phyloP scores from a whole-genome alignment of 2,113 vertebrate genomes.

The Copsychus sechellarum region DNA sequence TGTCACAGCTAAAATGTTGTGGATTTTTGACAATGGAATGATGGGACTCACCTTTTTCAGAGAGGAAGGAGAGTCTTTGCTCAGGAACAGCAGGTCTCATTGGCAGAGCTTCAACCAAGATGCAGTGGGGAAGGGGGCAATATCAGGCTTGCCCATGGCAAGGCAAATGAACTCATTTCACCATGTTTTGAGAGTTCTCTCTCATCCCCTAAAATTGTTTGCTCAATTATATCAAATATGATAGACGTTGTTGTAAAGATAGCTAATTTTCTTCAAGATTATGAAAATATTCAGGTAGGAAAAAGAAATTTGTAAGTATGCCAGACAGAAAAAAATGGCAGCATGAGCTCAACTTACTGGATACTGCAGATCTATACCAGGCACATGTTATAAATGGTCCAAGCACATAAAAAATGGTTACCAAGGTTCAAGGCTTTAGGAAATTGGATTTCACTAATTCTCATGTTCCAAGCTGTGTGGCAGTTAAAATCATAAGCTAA shows the following conservation, averaged over 20 bases:
- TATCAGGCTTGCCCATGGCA: background rate
- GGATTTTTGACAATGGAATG: background rate
- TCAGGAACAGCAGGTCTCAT: accelerated
- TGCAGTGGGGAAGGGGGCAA: no score
- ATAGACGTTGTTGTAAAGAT: background rate
- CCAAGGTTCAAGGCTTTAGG: background rate
- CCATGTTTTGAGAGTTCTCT: background rate
- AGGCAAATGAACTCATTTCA: background rate
- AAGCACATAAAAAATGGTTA: background rate
- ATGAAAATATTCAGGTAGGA: background rate
- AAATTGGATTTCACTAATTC: background rate
- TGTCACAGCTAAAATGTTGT: background rate
- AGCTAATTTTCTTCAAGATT: background rate
- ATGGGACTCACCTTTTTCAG: background rate
- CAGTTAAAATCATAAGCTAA: background rate
- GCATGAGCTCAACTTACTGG: background rate
- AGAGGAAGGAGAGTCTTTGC: background rate
- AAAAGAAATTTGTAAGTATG: background rate
- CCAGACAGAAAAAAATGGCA: background rate
- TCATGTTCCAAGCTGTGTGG: background rate
- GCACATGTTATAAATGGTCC: background rate
- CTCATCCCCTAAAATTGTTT: background rate
- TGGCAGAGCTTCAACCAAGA: background rate
- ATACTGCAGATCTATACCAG: background rate
- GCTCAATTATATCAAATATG: background rate